Evolutionary conservation across 2,888 invertebrate genomes (phyloP).

Genomic region (Kuschelorhynchus macadamiae): DNA sequence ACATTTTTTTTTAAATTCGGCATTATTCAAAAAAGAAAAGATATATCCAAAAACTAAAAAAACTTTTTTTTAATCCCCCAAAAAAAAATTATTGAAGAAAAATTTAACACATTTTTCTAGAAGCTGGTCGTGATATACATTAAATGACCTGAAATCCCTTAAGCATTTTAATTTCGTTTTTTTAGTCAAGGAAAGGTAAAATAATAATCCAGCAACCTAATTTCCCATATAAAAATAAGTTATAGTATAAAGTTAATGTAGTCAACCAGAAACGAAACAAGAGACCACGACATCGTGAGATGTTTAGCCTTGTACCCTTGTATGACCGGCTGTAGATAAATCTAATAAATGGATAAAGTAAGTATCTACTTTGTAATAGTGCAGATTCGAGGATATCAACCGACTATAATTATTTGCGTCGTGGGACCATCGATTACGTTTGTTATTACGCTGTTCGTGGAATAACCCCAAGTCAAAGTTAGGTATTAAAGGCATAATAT

Average conservation of each 20-base stretch:
- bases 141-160: too few relatives aligned
- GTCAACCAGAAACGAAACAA: conserved; percentile 12
- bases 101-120: too few relatives aligned
- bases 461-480: background rate
- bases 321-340: conserved; percentile 42
- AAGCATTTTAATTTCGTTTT: too few relatives aligned
- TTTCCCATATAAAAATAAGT: background rate
- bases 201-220: background rate
- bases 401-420: conserved; percentile 42
- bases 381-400: conserved; percentile 44
- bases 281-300: conserved; percentile 47
- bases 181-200: too few relatives aligned
- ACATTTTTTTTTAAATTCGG: too few relatives aligned
- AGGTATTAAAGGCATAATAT: background rate
- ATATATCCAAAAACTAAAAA: too few relatives aligned
- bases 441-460: conserved; percentile 30
- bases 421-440: conserved; percentile 44
- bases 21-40: too few relatives aligned
- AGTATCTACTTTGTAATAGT: conserved; percentile 49
- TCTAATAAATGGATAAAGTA: conserved; percentile 49
- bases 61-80: too few relatives aligned
- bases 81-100: too few relatives aligned
- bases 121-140: too few relatives aligned
- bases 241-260: background rate
- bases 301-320: conserved; percentile 45